These are phyloP conservation scores for Cyprinella venusta DNA, from an alignment of 2,797 vertebrate species.

Conservation along the genomic window DNA sequence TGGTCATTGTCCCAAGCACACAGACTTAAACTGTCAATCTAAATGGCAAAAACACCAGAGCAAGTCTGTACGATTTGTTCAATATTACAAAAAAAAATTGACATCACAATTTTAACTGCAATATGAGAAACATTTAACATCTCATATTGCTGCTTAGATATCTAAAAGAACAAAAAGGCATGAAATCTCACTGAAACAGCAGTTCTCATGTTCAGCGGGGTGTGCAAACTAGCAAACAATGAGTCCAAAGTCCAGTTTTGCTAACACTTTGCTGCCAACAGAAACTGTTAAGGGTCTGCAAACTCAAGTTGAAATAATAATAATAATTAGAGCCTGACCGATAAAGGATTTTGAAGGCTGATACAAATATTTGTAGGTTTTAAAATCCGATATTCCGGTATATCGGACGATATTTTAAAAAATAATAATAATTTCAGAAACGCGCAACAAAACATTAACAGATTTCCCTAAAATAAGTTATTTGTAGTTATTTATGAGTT, in stretches of 20 bases:
- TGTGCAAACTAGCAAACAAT: slow-evolving; percentile 23
- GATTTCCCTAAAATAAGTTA: too few species aligned
- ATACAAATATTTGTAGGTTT: not conserved
- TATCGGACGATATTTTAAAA: too few species aligned
- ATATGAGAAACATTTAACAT: slow-evolving; percentile 7
- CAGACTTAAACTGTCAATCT: not conserved
- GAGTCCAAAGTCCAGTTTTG: not conserved
- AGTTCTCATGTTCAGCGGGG: slow-evolving; percentile 15
- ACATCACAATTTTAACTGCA: not conserved
- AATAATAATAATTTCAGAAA: too few species aligned
- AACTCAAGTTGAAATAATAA: not conserved
- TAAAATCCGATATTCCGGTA: too few species aligned
- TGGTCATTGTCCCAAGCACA: not conserved
- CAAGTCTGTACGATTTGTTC: not conserved
- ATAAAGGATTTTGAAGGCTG: too few species aligned
- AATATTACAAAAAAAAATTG: not conserved
- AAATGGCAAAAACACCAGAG: not conserved
- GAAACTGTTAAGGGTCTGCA: not conserved
- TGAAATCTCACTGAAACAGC: slow-evolving; percentile 14
- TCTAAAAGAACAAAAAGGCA: slow-evolving; percentile 1
- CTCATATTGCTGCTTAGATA: not conserved
- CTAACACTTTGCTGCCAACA: not conserved
- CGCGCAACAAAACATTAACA: too few species aligned
- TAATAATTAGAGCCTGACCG: not conserved
- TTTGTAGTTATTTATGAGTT: too few species aligned